phyloP scores from a whole-genome alignment of 1,140 invertebrate species.

The Conus ventricosus region DNA sequence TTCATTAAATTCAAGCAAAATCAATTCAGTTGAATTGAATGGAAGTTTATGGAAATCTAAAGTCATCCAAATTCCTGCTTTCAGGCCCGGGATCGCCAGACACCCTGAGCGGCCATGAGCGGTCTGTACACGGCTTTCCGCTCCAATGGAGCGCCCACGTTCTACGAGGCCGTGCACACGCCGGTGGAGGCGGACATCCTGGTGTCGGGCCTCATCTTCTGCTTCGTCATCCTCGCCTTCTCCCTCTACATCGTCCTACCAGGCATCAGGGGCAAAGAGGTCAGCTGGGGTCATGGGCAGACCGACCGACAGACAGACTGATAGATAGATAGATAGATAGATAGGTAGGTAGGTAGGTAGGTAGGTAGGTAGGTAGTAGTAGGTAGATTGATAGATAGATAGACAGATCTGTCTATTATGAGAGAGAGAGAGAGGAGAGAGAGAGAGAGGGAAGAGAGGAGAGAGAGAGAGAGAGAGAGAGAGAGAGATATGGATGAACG shows the following conservation, averaged over 20 bases:
- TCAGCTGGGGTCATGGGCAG: conserved; percentile 68
- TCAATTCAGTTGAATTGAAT: too few relatives aligned
- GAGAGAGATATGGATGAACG: too few relatives aligned
- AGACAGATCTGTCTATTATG: too few relatives aligned
- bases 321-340: not conserved
- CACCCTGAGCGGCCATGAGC: not conserved
- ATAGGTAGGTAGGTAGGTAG: not conserved
- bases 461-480: too few relatives aligned
- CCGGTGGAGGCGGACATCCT: conserved; percentile 94
- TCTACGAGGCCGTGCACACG: conserved; percentile 94
- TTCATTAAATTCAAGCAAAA: too few relatives aligned
- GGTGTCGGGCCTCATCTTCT: conserved; percentile 85
- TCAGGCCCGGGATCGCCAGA: not conserved
- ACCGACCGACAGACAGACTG: not conserved
- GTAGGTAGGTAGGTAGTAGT: too few relatives aligned
- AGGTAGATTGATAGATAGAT: not conserved
- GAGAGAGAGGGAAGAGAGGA: too few relatives aligned
- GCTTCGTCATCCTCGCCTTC: conserved; percentile 92
- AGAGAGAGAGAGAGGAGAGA: too few relatives aligned
- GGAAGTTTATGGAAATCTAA: too few relatives aligned
- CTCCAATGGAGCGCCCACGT: conserved; percentile 89
- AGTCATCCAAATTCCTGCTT: too few relatives aligned
- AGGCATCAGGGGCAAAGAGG: conserved; percentile 92
- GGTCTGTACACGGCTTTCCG: conserved; percentile 81
- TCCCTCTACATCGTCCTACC: conserved; percentile 90